Evolutionary conservation across 2,797 vertebrate genomes (phyloP), one percentile per base, ranked within the genome.

Genomic region (Enteromius viviparus): DNA sequence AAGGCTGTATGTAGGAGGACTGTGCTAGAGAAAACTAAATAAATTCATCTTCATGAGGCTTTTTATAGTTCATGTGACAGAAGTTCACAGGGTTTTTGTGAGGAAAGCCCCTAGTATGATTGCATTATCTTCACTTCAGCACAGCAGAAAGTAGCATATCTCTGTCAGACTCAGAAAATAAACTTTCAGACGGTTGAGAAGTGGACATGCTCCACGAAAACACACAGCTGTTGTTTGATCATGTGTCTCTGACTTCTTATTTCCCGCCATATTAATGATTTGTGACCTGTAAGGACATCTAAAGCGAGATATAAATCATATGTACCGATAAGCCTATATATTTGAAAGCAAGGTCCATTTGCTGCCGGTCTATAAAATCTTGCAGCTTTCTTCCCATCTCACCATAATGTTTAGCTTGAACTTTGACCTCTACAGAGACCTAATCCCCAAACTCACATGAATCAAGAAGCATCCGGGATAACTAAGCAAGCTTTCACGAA

Each of bases 321-420:
- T 72, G 32, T 71, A 7, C 2, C 26, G 60, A 29, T 62, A n/a
- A 15, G 53, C 53, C 51, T 55, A 62, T 62, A 15, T 29, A 62
- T 70, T 78, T 78, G 32, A 65, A 78, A 32, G 42, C 26, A 65
- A 8, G 37, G 26, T 71, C 17, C 37, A 47, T 71, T 47, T 70
- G 23, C 12, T 70, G 32, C 29, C 17, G 51, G 55, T 32, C 42
- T 34, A 69, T 47, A 69, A 75, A 51, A 40, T 45, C 17, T 45
- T 71, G 53, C 26, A 14, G 4, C 29, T 58, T 65, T 47, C 53
- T 78, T 42, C 70, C 40, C 66, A 80, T 79, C 32, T 51, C 49
- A 37, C 55, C 62, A 81, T 81, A 84, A 86, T 84, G 81, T 84
- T 84, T 86, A 80, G 71, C 21, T n/a, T 80, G 65, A 82, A 66